These are phyloP conservation scores for Callinectes sapidus DNA, from an alignment of 2,888 invertebrate species.

Conservation along the genomic window DNA sequence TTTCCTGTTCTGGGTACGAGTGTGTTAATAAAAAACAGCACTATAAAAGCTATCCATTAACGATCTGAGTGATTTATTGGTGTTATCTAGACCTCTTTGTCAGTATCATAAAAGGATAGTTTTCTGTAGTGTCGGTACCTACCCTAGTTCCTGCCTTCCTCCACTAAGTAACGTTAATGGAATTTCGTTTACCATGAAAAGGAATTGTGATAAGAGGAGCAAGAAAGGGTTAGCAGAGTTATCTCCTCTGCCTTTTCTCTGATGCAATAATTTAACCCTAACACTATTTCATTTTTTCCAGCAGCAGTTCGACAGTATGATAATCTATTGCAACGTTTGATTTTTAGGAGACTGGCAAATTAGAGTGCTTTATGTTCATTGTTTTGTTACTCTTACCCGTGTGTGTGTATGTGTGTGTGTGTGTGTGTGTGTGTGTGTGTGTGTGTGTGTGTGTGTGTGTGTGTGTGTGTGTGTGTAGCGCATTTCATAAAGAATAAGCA, in stretches of 20 bases:
- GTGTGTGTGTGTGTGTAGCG: too few species aligned
- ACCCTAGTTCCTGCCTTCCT: not conserved
- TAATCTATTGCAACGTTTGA: not conserved
- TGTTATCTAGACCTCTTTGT: not conserved
- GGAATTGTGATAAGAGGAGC: not conserved
- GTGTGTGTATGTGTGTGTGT: too few species aligned
- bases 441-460: too few species aligned
- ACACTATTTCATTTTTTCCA: not conserved
- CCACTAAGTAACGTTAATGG: not conserved
- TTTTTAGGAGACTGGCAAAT: too few species aligned
- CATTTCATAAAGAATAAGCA: too few species aligned
- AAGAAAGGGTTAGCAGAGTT: not conserved
- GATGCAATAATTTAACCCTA: not conserved
- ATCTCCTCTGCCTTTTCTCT: not conserved
- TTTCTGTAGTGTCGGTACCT: not conserved
- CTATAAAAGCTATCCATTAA: not conserved
- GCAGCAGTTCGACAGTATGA: not conserved
- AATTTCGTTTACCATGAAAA: not conserved
- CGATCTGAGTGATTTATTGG: not conserved
- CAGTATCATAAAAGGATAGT: not conserved
- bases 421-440: too few species aligned
- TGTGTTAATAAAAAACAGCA: not conserved
- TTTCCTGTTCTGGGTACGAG: not conserved
- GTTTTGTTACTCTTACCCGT: not conserved
- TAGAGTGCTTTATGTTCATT: too few species aligned